phyloP scores from a whole-genome alignment of 2,888 invertebrate species.

The Apotomis betuletana region DNA sequence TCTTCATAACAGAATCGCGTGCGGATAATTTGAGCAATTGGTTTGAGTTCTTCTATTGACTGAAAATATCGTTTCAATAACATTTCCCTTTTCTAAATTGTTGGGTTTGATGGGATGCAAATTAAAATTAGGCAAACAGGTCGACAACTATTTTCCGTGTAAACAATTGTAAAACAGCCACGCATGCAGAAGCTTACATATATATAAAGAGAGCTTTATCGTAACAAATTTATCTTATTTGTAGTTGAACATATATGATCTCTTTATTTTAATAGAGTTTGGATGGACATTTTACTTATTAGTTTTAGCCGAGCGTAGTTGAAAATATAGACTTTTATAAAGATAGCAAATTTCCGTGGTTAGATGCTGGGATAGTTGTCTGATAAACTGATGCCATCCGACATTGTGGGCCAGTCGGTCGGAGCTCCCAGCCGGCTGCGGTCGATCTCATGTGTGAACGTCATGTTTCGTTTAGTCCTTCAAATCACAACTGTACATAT shows the following conservation, averaged over 20 bases:
- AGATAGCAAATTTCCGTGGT: slow-evolving; percentile 69
- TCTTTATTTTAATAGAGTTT: slow-evolving; percentile 82
- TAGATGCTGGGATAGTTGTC: slow-evolving; percentile 54
- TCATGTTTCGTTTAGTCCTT: slow-evolving; percentile 8
- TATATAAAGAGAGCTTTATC: slow-evolving; percentile 75
- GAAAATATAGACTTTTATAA: slow-evolving; percentile 59
- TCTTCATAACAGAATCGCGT: too few species aligned
- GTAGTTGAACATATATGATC: slow-evolving; percentile 79
- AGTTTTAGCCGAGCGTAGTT: slow-evolving; percentile 75
- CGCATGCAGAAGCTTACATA: slow-evolving; percentile 62
- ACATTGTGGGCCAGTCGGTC: slow-evolving; percentile 51
- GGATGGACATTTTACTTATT: slow-evolving; percentile 83
- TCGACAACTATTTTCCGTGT: too few species aligned
- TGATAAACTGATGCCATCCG: slow-evolving; percentile 68
- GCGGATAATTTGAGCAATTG: too few species aligned
- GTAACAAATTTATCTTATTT: slow-evolving; percentile 78
- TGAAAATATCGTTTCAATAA: too few species aligned
- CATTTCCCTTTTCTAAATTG: too few species aligned
- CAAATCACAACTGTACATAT: slow-evolving; percentile 65
- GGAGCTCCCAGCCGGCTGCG: slow-evolving; percentile 25
- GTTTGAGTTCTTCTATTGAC: too few species aligned
- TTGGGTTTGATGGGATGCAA: too few species aligned
- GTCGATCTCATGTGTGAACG: not conserved
- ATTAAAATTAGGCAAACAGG: too few species aligned
- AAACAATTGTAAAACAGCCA: not conserved